Conservation (phyloP, 2,888 invertebrate genomes). For the Cerastis rubricosa region DNA sequence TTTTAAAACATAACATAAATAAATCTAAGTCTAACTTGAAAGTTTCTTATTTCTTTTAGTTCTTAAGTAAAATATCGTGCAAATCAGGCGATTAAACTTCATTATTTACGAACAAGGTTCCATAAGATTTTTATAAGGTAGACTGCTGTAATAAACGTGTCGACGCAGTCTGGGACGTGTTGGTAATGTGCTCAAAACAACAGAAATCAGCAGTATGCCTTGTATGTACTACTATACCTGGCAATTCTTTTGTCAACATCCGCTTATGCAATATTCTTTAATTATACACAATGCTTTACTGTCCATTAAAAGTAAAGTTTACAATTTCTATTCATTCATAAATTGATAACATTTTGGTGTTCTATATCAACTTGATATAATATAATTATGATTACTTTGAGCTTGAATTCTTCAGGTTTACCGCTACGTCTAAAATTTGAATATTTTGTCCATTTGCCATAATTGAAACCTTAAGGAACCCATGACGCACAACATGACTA, state of each 20-base stretch:
- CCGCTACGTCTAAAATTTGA: constrained; percentile 17
- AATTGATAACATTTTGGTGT: constrained; percentile 1
- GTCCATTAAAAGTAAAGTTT: constrained; percentile 1
- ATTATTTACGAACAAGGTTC: constrained; percentile 21
- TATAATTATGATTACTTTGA: constrained; percentile 2
- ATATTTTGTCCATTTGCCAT: constrained; percentile 4
- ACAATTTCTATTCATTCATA: constrained; percentile 19
- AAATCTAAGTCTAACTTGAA: constrained; percentile 16
- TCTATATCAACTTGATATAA: neutral
- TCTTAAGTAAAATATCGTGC: neutral
- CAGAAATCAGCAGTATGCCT: constrained; percentile 36
- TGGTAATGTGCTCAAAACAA: neutral
- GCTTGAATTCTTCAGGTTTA: constrained; percentile 27
- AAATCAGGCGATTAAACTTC: constrained; percentile 16
- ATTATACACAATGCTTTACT: constrained; percentile 2
- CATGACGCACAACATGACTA: constrained; percentile 31
- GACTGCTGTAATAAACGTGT: constrained; percentile 28
- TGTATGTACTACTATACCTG: neutral
- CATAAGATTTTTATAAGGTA: constrained; percentile 23
- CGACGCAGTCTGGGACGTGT: neutral
- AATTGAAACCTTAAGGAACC: constrained; percentile 35
- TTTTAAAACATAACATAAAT: constrained; percentile 23
- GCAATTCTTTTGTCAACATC: neutral
- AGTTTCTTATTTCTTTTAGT: constrained; percentile 9
- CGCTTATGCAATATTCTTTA: constrained; percentile 15